phyloP scores from a whole-genome alignment of 2,888 invertebrate genomes.

The Hydriomena furcata region DNA sequence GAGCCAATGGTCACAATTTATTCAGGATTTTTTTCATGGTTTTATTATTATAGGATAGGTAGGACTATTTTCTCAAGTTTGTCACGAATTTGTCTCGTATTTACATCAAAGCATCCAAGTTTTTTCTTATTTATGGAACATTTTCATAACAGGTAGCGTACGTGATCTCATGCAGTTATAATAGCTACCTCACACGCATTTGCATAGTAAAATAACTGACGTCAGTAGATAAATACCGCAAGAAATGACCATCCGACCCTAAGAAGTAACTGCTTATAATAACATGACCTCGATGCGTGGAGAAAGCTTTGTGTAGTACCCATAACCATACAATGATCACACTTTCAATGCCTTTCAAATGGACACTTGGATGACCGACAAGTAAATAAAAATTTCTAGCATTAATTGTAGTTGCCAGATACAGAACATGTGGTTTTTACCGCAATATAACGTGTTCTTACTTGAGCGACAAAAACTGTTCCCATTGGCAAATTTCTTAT shows the following conservation, averaged over 20 bases:
- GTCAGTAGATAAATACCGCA: conserved; percentile 20
- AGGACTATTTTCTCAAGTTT: too few species aligned
- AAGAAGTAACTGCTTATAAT: conserved; percentile 28
- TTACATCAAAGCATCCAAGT: too few species aligned
- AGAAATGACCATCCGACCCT: conserved; percentile 19
- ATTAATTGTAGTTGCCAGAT: neutral
- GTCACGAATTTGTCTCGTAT: too few species aligned
- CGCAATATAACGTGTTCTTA: too few species aligned
- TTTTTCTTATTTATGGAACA: neutral
- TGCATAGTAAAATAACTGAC: conserved; percentile 1
- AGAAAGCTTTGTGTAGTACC: conserved; percentile 27
- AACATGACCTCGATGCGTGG: conserved; percentile 29
- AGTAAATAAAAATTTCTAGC: neutral
- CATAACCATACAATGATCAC: conserved; percentile 18
- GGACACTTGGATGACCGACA: conserved; percentile 1
- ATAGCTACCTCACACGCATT: neutral
- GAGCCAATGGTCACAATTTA: too few species aligned
- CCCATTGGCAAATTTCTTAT: too few species aligned
- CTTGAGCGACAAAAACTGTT: too few species aligned
- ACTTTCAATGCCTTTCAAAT: conserved; percentile 16
- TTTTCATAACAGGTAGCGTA: too few species aligned
- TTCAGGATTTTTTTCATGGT: too few species aligned
- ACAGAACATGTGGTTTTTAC: too few species aligned
- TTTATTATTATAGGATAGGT: too few species aligned
- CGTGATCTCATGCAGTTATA: too few species aligned